phyloP scores from a whole-genome alignment of 2,113 vertebrate genomes.

The Prionailurus viverrinus region DNA sequence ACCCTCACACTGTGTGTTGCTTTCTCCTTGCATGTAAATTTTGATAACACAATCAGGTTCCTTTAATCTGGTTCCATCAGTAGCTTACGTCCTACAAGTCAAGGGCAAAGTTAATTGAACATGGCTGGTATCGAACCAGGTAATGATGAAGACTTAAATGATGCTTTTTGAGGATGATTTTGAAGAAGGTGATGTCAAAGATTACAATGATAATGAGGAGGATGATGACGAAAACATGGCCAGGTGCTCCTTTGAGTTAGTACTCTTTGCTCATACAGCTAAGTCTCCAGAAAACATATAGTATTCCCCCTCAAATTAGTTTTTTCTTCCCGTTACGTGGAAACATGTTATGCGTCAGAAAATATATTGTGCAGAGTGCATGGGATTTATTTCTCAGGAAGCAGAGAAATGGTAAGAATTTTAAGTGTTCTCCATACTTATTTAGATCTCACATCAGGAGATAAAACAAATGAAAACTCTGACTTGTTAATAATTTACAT shows the following conservation, averaged over 20 bases:
- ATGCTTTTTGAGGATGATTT: slow-evolving; percentile 18
- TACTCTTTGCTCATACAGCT: not conserved
- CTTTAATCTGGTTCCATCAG: slow-evolving; percentile 6
- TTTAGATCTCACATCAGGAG: slow-evolving; percentile 91
- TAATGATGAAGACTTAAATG: not conserved
- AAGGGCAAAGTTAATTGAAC: slow-evolving; percentile 13
- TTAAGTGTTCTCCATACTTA: slow-evolving; percentile 89
- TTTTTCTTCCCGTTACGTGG: slow-evolving; percentile 41
- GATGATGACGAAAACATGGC: not conserved
- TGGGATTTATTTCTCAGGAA: slow-evolving; percentile 87
- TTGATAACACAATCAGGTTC: not conserved
- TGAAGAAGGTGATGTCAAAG: not conserved
- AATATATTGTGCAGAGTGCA: slow-evolving; percentile 71
- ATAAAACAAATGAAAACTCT: slow-evolving; percentile 91
- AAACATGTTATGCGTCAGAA: slow-evolving; percentile 54
- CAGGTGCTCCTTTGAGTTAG: slow-evolving; percentile 12
- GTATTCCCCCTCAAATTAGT: slow-evolving; percentile 52
- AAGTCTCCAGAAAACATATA: slow-evolving; percentile 40
- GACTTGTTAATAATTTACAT: slow-evolving; percentile 92
- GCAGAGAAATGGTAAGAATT: slow-evolving; percentile 85
- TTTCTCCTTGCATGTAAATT: not conserved
- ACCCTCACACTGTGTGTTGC: not conserved
- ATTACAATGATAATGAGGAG: too few relatives aligned
- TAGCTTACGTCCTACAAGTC: slow-evolving; percentile 1
- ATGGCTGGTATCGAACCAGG: slow-evolving; percentile 7